phyloP scores from a whole-genome alignment of 2,888 invertebrate genomes.

The Coenonympha arcania region DNA sequence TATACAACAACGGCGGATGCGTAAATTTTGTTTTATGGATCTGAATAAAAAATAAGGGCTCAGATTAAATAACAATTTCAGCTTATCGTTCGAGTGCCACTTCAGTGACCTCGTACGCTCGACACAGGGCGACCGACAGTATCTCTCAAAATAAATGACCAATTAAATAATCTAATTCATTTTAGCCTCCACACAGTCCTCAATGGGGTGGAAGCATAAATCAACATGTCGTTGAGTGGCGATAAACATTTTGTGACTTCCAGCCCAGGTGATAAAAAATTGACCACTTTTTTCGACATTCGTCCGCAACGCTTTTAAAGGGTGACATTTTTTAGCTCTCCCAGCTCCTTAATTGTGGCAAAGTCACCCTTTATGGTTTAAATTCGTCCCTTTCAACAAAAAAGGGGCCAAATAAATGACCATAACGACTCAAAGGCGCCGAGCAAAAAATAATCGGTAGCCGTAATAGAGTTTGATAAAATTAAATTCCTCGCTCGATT shows the following conservation, averaged over 20 bases:
- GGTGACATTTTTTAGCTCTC: slow-evolving; percentile 71
- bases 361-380: slow-evolving; percentile 61
- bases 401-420: slow-evolving; percentile 64
- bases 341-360: slow-evolving; percentile 66
- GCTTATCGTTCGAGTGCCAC: slow-evolving; percentile 44
- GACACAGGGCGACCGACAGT: slow-evolving; percentile 47
- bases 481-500: slow-evolving; percentile 46
- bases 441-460: slow-evolving; percentile 54
- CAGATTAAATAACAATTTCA: slow-evolving; percentile 38
- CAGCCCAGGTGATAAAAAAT: slow-evolving; percentile 71
- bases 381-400: slow-evolving; percentile 55
- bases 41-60: slow-evolving; percentile 21
- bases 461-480: slow-evolving; percentile 50
- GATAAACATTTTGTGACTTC: slow-evolving; percentile 74
- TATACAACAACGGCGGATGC: slow-evolving; percentile 27
- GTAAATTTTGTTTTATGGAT: slow-evolving; percentile 21
- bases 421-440: slow-evolving; percentile 47
- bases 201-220: slow-evolving; percentile 67
- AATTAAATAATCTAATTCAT: slow-evolving; percentile 73
- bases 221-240: slow-evolving; percentile 69
- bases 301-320: slow-evolving; percentile 54
- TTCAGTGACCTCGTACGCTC: slow-evolving; percentile 54
- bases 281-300: slow-evolving; percentile 59
- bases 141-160: slow-evolving; percentile 71
- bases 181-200: slow-evolving; percentile 49